These are phyloP conservation scores for Pheosia gnoma DNA, from an alignment of 2,888 invertebrate genomes.

Conservation along the genomic window DNA sequence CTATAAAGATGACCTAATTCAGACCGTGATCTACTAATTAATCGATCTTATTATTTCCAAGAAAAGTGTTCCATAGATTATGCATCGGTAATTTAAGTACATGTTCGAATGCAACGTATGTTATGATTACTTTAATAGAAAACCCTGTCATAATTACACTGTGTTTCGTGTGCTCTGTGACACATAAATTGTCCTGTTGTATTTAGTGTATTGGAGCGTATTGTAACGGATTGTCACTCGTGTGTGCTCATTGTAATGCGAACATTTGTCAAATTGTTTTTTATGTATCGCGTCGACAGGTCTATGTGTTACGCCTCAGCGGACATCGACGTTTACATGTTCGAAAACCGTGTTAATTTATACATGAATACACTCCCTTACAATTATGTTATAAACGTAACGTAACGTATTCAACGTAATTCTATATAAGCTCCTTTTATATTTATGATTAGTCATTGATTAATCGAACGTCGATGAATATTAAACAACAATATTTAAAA, in stretches of 20 bases:
- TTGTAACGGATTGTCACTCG: constrained; percentile 3
- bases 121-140: neutral
- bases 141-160: neutral
- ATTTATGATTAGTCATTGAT: too few species aligned
- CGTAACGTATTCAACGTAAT: too few species aligned
- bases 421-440: too few species aligned
- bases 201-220: constrained; percentile 2
- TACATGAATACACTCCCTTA: neutral
- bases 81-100: too few species aligned
- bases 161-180: constrained; percentile 1
- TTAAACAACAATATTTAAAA: neutral
- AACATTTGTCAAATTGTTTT: constrained; percentile 15
- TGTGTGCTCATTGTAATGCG: constrained; percentile 2
- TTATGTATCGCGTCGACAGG: constrained; percentile 24
- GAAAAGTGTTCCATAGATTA: too few species aligned
- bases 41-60: too few species aligned
- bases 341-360: constrained; percentile 1
- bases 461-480: neutral
- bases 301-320: constrained; percentile 18
- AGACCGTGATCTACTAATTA: too few species aligned
- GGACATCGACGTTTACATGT: constrained; percentile 4
- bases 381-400: neutral
- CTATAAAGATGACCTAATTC: too few species aligned
- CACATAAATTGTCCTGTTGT: neutral
- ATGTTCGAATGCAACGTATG: neutral